Percentiles rank a stretch among this genome's conserved stretches.
phyloP scores from a whole-genome alignment of 2,888 invertebrate species.

The Eilema griseolum region DNA sequence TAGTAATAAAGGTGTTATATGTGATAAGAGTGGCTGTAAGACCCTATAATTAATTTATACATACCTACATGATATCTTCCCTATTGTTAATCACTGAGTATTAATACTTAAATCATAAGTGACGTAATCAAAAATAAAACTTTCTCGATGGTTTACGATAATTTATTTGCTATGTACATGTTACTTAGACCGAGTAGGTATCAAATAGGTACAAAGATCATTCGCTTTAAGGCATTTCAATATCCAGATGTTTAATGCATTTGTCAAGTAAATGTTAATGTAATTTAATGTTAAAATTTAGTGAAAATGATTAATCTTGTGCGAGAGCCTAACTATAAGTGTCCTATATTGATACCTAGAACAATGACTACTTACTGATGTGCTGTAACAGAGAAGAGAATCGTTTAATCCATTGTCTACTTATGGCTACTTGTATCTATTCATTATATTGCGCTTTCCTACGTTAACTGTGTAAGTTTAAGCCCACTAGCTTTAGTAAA shows the following conservation, averaged over 20 bases:
- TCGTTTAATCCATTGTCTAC: slow-evolving; percentile 66
- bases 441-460: slow-evolving; percentile 78
- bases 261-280: slow-evolving; percentile 70
- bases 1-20: slow-evolving; percentile 81
- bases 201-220: slow-evolving; percentile 78
- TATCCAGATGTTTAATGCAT: slow-evolving; percentile 70
- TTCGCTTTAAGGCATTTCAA: slow-evolving; percentile 70
- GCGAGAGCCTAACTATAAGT: slow-evolving; percentile 69
- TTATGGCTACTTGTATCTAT: slow-evolving; percentile 79
- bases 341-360: slow-evolving; percentile 81
- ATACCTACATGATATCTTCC: slow-evolving; percentile 70
- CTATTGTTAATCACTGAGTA: slow-evolving; percentile 62
- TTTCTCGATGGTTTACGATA: slow-evolving; percentile 47
- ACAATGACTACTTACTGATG: slow-evolving; percentile 55
- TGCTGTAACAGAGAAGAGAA: slow-evolving; percentile 48
- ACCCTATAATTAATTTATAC: slow-evolving; percentile 71
- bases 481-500: slow-evolving; percentile 81
- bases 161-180: slow-evolving; percentile 66
- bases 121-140: slow-evolving; percentile 52
- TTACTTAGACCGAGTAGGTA: slow-evolving; percentile 71
- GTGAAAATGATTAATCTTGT: slow-evolving; percentile 67
- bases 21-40: slow-evolving; percentile 87
- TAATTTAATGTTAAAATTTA: slow-evolving; percentile 67
- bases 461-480: slow-evolving; percentile 74
- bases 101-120: slow-evolving; percentile 55